Percentiles rank a stretch among this genome's conserved stretches.
Evolutionary conservation across 2,888 invertebrate genomes (phyloP).

Genomic region (Erebia palarica): DNA sequence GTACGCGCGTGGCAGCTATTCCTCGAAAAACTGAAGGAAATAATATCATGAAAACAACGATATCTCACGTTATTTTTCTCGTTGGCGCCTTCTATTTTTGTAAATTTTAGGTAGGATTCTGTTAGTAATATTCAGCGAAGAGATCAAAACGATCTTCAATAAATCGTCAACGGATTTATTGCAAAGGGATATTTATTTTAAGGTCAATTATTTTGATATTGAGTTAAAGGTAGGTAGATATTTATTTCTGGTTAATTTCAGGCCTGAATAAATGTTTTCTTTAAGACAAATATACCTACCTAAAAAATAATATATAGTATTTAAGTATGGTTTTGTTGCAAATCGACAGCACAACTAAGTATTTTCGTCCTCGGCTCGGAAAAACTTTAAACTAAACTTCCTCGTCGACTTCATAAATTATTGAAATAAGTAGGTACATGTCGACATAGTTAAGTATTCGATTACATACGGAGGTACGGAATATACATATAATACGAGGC

Average conservation of each 20-base stretch:
- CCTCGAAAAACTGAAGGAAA: neutral
- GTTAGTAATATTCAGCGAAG: neutral
- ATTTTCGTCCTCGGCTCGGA: neutral
- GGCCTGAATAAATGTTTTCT: slow-evolving; percentile 2
- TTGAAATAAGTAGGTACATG: too few relatives aligned
- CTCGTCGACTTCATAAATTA: too few relatives aligned
- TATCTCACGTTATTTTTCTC: neutral
- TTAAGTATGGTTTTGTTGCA: neutral
- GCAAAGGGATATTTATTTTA: slow-evolving; percentile 26
- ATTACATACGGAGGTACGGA: too few relatives aligned
- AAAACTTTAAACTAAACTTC: neutral
- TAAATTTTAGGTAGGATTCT: neutral
- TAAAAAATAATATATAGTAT: neutral
- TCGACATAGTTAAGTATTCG: too few relatives aligned
- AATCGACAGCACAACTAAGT: neutral
- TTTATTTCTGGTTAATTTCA: slow-evolving; percentile 5
- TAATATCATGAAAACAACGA: neutral
- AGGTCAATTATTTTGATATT: slow-evolving; percentile 7
- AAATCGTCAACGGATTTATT: slow-evolving; percentile 24
- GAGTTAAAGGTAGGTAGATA: neutral
- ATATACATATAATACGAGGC: too few relatives aligned
- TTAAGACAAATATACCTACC: neutral
- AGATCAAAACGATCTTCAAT: slow-evolving; percentile 20
- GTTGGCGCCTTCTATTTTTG: neutral
- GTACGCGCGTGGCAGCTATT: neutral